These are phyloP conservation scores for Lysiphlebus fabarum DNA, from an alignment of 1,140 invertebrate genomes.

Conservation along the genomic window DNA sequence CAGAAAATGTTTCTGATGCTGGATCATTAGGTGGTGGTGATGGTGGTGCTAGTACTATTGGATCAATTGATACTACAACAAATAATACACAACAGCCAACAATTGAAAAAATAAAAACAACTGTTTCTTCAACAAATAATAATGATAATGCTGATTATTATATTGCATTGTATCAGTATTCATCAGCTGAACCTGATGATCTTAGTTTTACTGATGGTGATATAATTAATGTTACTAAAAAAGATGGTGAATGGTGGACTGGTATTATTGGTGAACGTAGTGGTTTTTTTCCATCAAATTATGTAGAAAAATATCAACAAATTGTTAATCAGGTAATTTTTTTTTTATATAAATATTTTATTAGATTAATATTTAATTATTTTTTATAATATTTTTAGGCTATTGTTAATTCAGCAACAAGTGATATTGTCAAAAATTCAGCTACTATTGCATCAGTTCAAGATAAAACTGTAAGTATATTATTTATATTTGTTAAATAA, in stretches of 20 bases:
- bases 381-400: too few species aligned
- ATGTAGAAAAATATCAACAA: conserved; percentile 67
- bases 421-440: too few species aligned
- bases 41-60: conserved; percentile 34
- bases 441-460: too few species aligned
- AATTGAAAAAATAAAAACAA: conserved; percentile 29
- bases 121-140: conserved; percentile 13
- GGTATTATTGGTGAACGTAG: conserved; percentile 78
- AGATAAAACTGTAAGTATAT: background rate
- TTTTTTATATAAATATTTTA: background rate
- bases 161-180: conserved; percentile 79
- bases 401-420: too few species aligned
- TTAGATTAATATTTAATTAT: background rate
- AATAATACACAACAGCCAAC: conserved; percentile 28
- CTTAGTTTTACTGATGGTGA: conserved; percentile 89
- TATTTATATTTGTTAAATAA: background rate
- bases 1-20: conserved; percentile 64
- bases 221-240: conserved; percentile 79
- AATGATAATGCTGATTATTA: conserved; percentile 66
- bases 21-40: conserved; percentile 49
- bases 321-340: conserved; percentile 45
- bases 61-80: conserved; percentile 32
- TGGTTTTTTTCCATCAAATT: conserved; percentile 96
- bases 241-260: conserved; percentile 98
- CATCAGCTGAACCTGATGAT: conserved; percentile 87